These are phyloP conservation scores for Tanaodytes sp. DNA, from an alignment of 2,888 invertebrate genomes.

Conservation along the genomic window DNA sequence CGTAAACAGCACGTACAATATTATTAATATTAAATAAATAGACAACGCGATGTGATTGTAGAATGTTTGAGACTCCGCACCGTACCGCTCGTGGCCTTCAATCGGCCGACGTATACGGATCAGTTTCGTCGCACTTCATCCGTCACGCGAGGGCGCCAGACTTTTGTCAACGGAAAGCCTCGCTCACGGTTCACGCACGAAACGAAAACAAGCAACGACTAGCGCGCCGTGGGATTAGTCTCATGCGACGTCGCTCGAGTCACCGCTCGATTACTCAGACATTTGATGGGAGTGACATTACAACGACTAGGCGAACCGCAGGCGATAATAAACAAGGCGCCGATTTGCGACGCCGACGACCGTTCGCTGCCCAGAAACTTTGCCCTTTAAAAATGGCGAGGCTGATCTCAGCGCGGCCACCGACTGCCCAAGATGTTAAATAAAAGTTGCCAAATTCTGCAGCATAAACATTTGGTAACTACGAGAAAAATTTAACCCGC, in stretches of 20 bases:
- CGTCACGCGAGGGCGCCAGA: too few relatives aligned
- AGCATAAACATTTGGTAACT: too few relatives aligned
- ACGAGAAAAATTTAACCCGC: too few relatives aligned
- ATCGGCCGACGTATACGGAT: not conserved
- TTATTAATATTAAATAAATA: too few relatives aligned
- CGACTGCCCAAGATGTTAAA: too few relatives aligned
- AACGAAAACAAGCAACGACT: not conserved
- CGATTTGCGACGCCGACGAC: slow-evolving; percentile 30
- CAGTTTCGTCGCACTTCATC: slow-evolving; percentile 10
- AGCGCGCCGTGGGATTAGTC: slow-evolving; percentile 10
- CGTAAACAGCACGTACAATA: too few relatives aligned
- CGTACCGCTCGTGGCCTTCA: not conserved
- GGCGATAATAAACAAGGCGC: too few relatives aligned
- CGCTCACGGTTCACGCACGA: not conserved
- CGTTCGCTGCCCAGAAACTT: slow-evolving; percentile 31
- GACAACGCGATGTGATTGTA: too few relatives aligned
- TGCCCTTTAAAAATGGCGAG: slow-evolving; percentile 54
- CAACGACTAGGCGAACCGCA: not conserved
- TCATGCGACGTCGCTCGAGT: slow-evolving; percentile 1
- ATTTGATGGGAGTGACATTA: not conserved
- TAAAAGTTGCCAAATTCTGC: too few relatives aligned
- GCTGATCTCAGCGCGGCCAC: slow-evolving; percentile 23
- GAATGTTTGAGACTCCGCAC: not conserved
- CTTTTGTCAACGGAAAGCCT: slow-evolving; percentile 11
- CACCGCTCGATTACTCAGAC: slow-evolving; percentile 5